Evolutionary conservation across 2,797 vertebrate species (phyloP).

Genomic region (Onychomys leucogaster): DNA sequence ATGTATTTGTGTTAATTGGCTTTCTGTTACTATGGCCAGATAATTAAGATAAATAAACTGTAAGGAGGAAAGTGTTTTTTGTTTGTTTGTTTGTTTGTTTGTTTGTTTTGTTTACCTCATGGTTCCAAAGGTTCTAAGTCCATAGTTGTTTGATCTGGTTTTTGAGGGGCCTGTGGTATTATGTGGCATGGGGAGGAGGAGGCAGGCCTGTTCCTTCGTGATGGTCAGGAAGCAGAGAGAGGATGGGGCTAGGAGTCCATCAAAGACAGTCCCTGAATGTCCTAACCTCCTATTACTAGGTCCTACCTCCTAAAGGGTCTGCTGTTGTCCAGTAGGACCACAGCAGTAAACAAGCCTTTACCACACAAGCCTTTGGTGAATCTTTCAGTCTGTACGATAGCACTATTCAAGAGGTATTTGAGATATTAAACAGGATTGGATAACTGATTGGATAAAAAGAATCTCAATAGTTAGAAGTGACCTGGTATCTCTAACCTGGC

Average conservation of each 20-base stretch:
- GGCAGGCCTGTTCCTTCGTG: not conserved
- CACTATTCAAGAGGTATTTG: not conserved
- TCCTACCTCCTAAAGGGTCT: not conserved
- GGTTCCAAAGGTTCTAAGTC: not conserved
- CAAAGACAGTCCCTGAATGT: not conserved
- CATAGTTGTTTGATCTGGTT: not conserved
- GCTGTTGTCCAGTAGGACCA: not conserved
- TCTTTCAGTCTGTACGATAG: not conserved
- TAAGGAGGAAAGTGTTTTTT: not conserved
- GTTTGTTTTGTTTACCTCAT: not conserved
- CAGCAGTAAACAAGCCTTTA: not conserved
- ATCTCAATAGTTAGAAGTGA: not conserved
- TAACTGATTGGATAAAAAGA: not conserved
- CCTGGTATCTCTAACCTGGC: not conserved
- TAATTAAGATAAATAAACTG: not conserved
- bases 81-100: not conserved
- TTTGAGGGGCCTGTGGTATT: not conserved
- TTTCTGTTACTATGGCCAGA: not conserved
- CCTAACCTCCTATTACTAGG: not conserved
- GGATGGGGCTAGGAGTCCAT: not conserved
- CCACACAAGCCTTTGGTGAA: not conserved
- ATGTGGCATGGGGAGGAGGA: not conserved
- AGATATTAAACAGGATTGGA: conserved; percentile 18
- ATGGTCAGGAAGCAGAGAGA: not conserved
- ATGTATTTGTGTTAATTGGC: not conserved